Evolutionary conservation across 2,888 invertebrate genomes (phyloP), one percentile per base, ranked within the genome.

Genomic region (Eupsilia transversa): DNA sequence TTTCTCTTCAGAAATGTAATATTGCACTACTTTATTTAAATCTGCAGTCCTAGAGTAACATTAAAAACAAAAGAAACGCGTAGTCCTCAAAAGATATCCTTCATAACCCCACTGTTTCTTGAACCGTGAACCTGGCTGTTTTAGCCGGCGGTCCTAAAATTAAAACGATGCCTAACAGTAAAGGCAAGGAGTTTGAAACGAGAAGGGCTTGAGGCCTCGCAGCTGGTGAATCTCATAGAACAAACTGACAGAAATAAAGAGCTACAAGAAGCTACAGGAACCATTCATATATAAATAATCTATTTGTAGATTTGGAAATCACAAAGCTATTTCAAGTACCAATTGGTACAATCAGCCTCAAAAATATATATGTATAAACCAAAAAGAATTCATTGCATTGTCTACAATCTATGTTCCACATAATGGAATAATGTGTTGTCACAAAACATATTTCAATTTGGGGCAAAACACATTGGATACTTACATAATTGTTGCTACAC

Each of bases 221-320:
- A 87, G 76, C 79, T 80, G 86, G 33, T 57, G 74, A 65, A 10
- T 80, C 68, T 30, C 83, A 80, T 56, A 49, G 61, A 75, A 27
- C 33, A 35, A 65, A 49, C 35, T 30, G 30, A 59, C n/a, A 5
- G 10, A 38, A 57, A 0, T 30, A 23, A 30, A 33, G 4, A 43
- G 23, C 9, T 35, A 46, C 46, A 23, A 20, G 23, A 23, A 20
- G 23, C 3, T 46, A 56, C 3, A 27, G 17, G 14, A 23, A 52
- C 3, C 4, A 38, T 60, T 33, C 6, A 6, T 20, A n/a, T 30
- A 30, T n/a, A n/a, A n/a, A n/a, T n/a, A 5, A 52, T 1, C 17
- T 63, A 12, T 12, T 27, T 61, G 27, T 27, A 38, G 17, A 60
- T 38, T 9, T 35, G 14, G 59, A 35, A n/a, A n/a, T 52, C 46